Percentiles rank a stretch among this genome's conserved stretches.
Evolutionary conservation across 2,113 vertebrate species (phyloP).

Genomic region (Motacilla alba): DNA sequence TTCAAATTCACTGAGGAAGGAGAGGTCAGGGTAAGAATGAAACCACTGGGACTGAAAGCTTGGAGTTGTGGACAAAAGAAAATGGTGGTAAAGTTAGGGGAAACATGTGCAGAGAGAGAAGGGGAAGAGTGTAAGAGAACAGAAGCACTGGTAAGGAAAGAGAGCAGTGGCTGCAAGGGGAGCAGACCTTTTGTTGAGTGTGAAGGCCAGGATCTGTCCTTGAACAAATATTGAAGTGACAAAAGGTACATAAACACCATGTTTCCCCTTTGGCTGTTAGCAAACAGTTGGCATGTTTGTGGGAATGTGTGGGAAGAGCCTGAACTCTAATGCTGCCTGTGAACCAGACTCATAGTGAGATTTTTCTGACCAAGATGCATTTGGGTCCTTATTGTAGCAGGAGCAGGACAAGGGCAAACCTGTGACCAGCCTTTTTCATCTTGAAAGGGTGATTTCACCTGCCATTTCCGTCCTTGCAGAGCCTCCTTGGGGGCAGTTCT

Average conservation of each 20-base stretch:
- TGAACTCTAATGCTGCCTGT: background rate
- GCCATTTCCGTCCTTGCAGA: background rate
- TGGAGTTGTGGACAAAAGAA: background rate
- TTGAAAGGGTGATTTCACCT: background rate
- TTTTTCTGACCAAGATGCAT: background rate
- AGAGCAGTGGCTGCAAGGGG: background rate
- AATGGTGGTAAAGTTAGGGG: background rate
- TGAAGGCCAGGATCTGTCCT: background rate
- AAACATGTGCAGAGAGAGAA: background rate
- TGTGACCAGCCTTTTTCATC: background rate
- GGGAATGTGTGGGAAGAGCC: background rate
- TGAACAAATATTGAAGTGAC: background rate
- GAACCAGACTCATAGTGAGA: fast-evolving
- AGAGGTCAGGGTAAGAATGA: background rate
- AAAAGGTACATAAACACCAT: background rate
- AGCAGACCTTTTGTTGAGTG: background rate
- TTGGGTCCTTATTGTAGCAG: background rate
- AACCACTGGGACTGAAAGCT: background rate
- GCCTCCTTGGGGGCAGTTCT: background rate
- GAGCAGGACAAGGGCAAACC: background rate
- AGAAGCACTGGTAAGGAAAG: background rate
- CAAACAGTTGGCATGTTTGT: background rate
- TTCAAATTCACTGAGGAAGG: background rate
- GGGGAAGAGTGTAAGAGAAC: background rate
- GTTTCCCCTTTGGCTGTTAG: background rate